phyloP scores from a whole-genome alignment of 2,113 vertebrate genomes.

The Pongo pygmaeus region DNA sequence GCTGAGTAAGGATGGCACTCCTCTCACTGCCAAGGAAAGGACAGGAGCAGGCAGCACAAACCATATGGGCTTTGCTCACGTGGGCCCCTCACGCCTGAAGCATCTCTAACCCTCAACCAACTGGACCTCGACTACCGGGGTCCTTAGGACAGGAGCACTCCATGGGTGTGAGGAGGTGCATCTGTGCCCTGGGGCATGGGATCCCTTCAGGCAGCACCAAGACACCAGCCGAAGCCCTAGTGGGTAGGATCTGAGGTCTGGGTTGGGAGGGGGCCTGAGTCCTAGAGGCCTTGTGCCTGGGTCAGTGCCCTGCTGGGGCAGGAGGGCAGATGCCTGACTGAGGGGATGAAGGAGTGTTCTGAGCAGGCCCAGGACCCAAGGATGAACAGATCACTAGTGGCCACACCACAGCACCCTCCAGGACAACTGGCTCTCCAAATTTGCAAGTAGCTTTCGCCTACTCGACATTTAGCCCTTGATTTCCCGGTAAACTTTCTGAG shows the following conservation, averaged over 20 bases:
- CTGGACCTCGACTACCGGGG: rapidly evolving
- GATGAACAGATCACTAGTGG: too few species aligned
- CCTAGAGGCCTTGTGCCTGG: background rate
- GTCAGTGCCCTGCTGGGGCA: background rate
- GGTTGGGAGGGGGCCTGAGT: too few species aligned
- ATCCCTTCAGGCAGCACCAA: background rate
- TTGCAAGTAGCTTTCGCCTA: background rate
- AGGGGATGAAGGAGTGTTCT: background rate
- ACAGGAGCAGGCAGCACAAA: background rate
- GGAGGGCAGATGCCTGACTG: background rate
- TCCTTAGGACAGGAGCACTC: background rate
- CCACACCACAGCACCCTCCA: background rate
- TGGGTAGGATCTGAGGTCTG: background rate
- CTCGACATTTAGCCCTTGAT: background rate
- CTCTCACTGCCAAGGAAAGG: background rate
- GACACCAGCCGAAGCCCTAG: background rate
- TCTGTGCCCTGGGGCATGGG: background rate
- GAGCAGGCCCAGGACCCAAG: background rate
- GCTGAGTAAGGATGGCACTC: rapidly evolving
- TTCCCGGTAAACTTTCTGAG: background rate
- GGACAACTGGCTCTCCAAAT: background rate
- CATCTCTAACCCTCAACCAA: background rate
- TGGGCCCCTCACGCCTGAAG: background rate
- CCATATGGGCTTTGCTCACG: background rate
- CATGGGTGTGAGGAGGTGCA: background rate